A percentile compares a stretch with the other conserved stretches of the same genome.
phyloP scores from a whole-genome alignment of 2,888 invertebrate genomes.

The Tiphia femorata region DNA sequence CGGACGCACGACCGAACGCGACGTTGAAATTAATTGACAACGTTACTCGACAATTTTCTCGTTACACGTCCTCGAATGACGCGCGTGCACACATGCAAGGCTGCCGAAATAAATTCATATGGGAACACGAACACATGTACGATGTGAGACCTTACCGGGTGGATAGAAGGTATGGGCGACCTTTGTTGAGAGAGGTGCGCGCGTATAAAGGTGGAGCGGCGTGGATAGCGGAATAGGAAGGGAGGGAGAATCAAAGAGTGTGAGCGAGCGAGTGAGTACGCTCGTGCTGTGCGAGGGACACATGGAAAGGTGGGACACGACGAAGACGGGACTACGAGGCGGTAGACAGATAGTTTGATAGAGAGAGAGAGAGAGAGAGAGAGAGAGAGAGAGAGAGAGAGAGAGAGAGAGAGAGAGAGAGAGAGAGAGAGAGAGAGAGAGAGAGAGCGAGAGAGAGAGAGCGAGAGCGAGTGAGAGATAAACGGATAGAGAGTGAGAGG shows the following conservation, averaged over 20 bases:
- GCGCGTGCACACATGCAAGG: no score
- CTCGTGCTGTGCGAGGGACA: constrained; percentile 4
- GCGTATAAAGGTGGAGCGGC: not conserved
- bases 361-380: not conserved
- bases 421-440: not conserved
- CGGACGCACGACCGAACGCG: no score
- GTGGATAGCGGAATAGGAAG: not conserved
- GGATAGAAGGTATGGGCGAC: constrained; percentile 3
- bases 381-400: constrained; percentile 1
- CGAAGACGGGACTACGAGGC: not conserved
- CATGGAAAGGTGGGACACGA: not conserved
- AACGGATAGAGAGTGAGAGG: constrained; percentile 11
- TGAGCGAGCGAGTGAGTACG: constrained; percentile 17
- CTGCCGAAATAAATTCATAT: no score
- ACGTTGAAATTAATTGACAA: no score
- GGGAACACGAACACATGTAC: not conserved
- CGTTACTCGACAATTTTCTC: no score
- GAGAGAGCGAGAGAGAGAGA: not conserved
- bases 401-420: constrained; percentile 2
- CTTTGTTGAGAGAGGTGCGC: constrained; percentile 4
- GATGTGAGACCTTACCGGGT: constrained; percentile 2
- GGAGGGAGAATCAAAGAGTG: not conserved
- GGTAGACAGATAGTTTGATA: no score
- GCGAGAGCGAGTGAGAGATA: no score
- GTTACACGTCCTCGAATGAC: no score